Evolutionary conservation across 2,888 invertebrate species (phyloP), one percentile per base, ranked within the genome.

Genomic region (Eilema caniola): DNA sequence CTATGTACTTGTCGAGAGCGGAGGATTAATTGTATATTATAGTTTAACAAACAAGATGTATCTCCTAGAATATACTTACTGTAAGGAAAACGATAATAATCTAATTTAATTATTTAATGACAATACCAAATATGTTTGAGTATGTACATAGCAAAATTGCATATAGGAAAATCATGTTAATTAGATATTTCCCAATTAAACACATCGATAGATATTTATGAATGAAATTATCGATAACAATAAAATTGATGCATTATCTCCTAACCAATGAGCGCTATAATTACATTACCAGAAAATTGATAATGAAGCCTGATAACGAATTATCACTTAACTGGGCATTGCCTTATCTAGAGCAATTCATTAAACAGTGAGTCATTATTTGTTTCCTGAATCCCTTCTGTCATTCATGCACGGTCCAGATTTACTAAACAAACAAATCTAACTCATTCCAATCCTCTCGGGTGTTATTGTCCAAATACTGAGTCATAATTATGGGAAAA

Each of bases 361-460:
- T 83, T 78, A 79, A 28, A 82, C 79, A 80, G 70, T 89, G 87
- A 88, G 75, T 88, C 86, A 88, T 80, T 82, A 81, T 82, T 69
- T 73, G 74, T 72, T 41, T 68, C 67, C 69, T 71, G 73, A 69
- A 83, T 61, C 61, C 25, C 62, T 75, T 76, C 65, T 57, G 61
- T 70, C 69, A 75, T 71, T 59, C 28, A 33, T 23, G 20, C 24
- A 37, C 31, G 61, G 66, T 62, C 63, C 31, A 62, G 25, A 69
- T 67, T 72, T 72, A 64, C 53, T 61, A 37, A 57, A 37, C 33
- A 10, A 57, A 20, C 24, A 66, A 33, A 24, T 57, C 20, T 37
- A 16, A 65, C 31, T 56, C 56, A 56, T 31, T 53, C 8, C 23
- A 4, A 23, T 56, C 23, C 7, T 37, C 23, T 24, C 10, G n/a